Evolutionary conservation across 2,797 vertebrate species (phyloP).

Genomic region (Characodon lateralis): DNA sequence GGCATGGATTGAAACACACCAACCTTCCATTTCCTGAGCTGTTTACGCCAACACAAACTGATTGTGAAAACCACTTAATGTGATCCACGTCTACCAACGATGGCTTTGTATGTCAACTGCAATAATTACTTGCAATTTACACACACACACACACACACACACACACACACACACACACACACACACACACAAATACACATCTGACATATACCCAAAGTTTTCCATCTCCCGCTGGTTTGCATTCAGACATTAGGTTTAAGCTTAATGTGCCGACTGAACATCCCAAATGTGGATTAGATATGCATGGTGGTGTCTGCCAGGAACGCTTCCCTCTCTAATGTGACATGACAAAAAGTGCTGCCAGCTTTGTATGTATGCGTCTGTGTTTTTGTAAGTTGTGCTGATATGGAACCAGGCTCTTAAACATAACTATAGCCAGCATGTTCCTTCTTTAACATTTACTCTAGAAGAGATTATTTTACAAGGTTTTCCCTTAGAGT

Average conservation of each 20-base stretch:
- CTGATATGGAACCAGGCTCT: conserved; percentile 30
- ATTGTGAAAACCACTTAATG: conserved; percentile 24
- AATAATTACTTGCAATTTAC: conserved; percentile 36
- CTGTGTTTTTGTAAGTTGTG: conserved; percentile 21
- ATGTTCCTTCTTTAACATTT: conserved; percentile 30
- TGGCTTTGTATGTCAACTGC: conserved; percentile 26
- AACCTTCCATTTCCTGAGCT: neutral
- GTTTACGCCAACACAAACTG: conserved; percentile 1
- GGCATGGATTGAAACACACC: neutral
- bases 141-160: conserved; percentile 21
- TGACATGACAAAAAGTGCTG: conserved; percentile 47
- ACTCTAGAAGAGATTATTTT: conserved; percentile 5
- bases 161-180: conserved; percentile 3
- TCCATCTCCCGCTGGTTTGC: conserved; percentile 49
- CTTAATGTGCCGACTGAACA: conserved; percentile 63
- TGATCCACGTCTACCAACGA: conserved; percentile 4
- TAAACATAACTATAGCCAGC: conserved; percentile 30
- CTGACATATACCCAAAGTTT: conserved; percentile 56
- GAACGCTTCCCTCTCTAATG: conserved; percentile 46
- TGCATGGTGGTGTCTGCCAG: conserved; percentile 61
- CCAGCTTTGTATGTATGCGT: conserved; percentile 21
- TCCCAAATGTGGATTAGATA: conserved; percentile 75
- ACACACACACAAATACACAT: conserved; percentile 5
- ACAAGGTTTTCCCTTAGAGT: neutral
- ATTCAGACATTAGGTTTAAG: conserved; percentile 53